phyloP scores from a whole-genome alignment of 2,113 vertebrate species.

The Lampris incognitus region DNA sequence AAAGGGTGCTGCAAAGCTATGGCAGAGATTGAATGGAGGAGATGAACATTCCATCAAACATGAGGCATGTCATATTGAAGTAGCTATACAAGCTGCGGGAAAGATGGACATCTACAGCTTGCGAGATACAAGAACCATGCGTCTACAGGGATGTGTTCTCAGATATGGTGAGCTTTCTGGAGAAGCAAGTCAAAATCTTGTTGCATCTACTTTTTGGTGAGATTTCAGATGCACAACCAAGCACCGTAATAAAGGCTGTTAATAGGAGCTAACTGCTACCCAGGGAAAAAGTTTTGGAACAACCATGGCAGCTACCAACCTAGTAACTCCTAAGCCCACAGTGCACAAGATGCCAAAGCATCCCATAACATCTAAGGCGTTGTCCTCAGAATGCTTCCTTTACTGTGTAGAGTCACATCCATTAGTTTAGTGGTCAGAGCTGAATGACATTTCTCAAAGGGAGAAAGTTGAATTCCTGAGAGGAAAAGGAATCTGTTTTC shows the following conservation, averaged over 20 bases:
- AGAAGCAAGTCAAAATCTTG: not conserved
- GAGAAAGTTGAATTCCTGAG: conserved; percentile 25
- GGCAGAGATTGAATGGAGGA: no score
- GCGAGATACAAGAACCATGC: no score
- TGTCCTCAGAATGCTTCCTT: not conserved
- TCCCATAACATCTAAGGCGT: not conserved
- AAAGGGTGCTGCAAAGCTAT: no score
- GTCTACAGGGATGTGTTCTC: not conserved
- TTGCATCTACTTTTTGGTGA: not conserved
- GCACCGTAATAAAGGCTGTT: no score
- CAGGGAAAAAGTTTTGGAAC: not conserved
- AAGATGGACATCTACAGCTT: no score
- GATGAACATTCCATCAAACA: no score
- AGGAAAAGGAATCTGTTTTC: conserved; percentile 20
- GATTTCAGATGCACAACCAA: conserved; percentile 11
- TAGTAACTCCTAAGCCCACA: no score
- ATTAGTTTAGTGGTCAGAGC: not conserved
- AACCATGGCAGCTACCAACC: not conserved
- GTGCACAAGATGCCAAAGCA: not conserved
- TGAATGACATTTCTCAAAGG: conserved; percentile 7
- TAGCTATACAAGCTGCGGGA: no score
- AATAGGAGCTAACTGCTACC: not conserved
- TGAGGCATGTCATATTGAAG: no score
- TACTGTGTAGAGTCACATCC: conserved; percentile 6
- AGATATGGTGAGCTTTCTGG: not conserved